Conservation (phyloP, 2,113 vertebrate genomes). For the Camelus bactrianus region DNA sequence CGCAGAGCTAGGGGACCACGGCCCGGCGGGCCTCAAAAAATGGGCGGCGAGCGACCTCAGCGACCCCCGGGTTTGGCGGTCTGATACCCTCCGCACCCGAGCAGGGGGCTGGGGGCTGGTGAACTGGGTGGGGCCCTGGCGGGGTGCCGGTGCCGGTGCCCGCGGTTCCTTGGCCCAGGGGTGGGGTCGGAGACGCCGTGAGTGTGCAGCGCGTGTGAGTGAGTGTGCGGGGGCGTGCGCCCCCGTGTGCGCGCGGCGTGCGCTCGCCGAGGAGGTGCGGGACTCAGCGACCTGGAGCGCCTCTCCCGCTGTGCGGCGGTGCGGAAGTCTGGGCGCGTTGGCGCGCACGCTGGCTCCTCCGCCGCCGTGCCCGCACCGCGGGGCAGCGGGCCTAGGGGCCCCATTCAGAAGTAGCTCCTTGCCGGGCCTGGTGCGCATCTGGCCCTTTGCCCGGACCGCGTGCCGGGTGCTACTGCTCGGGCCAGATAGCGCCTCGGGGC, state of each 20-base stretch:
- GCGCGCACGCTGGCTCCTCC: background rate
- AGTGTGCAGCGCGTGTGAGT: slow-evolving; percentile 67
- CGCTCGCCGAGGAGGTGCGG: slow-evolving; percentile 45
- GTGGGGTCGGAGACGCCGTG: slow-evolving; percentile 73
- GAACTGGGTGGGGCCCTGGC: slow-evolving; percentile 61
- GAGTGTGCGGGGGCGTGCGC: slow-evolving; percentile 67
- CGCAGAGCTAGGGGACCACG: background rate
- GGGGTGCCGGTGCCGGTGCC: slow-evolving; percentile 38
- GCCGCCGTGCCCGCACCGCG: background rate
- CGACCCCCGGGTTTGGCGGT: background rate
- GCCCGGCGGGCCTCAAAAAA: background rate
- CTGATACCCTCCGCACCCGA: background rate
- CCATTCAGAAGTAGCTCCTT: background rate
- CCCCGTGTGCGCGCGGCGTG: slow-evolving; percentile 60
- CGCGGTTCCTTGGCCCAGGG: slow-evolving; percentile 63
- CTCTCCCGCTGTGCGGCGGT: background rate
- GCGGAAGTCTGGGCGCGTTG: slow-evolving; percentile 56
- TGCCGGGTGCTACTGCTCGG: background rate
- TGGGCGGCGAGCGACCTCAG: background rate
- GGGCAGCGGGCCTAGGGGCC: background rate
- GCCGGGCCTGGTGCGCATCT: slow-evolving; percentile 8
- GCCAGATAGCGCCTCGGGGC: slow-evolving; percentile 41
- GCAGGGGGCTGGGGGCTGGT: background rate
- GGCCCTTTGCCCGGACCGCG: background rate
- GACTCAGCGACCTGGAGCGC: background rate